Evolutionary conservation across 2,113 vertebrate species (phyloP).

Genomic region (Datnioides undecimradiatus): DNA sequence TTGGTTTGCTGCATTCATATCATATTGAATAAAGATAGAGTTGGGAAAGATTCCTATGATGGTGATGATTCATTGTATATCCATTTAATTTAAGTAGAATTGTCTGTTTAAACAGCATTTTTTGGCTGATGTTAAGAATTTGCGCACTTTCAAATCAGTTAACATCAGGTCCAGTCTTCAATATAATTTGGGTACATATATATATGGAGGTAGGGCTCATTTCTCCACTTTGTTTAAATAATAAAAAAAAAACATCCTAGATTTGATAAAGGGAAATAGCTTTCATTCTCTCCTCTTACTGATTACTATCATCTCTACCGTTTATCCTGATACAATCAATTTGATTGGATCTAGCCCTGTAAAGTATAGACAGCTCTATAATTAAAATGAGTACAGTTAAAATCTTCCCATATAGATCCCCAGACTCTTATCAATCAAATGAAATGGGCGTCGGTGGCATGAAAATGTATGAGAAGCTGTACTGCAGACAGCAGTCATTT

Average conservation of each 20-base stretch:
- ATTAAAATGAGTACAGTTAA: slow-evolving; percentile 26
- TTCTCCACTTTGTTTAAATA: background rate
- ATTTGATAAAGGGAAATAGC: background rate
- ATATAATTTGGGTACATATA: background rate
- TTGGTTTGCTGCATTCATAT: background rate
- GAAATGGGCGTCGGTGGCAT: slow-evolving; percentile 10
- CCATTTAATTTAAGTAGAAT: background rate
- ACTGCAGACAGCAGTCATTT: slow-evolving; percentile 22
- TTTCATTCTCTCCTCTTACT: background rate
- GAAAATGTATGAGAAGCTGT: slow-evolving; percentile 11
- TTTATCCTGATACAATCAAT: slow-evolving; percentile 12
- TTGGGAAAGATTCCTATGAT: background rate
- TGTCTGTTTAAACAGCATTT: background rate
- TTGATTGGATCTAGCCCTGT: slow-evolving; percentile 1
- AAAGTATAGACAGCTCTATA: background rate
- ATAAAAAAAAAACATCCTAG: background rate
- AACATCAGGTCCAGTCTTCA: background rate
- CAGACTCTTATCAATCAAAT: slow-evolving; percentile 21
- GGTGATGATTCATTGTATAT: no score
- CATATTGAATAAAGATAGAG: background rate
- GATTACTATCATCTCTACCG: background rate
- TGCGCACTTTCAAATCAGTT: background rate
- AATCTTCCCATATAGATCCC: slow-evolving; percentile 5
- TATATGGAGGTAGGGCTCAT: background rate
- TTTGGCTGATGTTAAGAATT: background rate